These are phyloP conservation scores for Cryptophagus acutangulus DNA, from an alignment of 2,888 invertebrate genomes.

Conservation along the genomic window DNA sequence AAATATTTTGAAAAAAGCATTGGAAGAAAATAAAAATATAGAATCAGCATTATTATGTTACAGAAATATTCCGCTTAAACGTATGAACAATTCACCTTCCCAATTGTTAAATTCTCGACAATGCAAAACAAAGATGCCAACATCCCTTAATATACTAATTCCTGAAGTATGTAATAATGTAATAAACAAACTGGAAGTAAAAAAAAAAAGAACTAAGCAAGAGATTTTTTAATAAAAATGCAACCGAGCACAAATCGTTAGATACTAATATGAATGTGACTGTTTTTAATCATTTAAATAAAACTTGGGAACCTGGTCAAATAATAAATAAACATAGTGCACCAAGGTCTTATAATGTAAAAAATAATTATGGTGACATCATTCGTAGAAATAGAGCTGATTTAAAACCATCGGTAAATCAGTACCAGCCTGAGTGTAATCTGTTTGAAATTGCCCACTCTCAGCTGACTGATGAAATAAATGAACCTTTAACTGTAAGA, in stretches of 20 bases:
- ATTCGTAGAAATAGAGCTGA: background rate
- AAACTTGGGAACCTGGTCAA: constrained; percentile 12
- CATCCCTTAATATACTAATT: constrained; percentile 6
- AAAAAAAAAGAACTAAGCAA: constrained; percentile 13
- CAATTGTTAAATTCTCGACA: constrained; percentile 16
- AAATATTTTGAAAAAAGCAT: constrained; percentile 12
- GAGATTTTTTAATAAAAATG: constrained; percentile 14
- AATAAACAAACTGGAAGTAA: constrained; percentile 11
- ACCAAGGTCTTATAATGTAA: background rate
- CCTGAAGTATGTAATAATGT: constrained; percentile 11
- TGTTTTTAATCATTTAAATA: constrained; percentile 15
- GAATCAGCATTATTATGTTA: constrained; percentile 19
- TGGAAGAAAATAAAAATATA: constrained; percentile 13
- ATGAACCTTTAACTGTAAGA: too few species aligned
- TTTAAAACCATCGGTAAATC: background rate
- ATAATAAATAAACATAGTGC: constrained; percentile 10
- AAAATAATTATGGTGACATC: background rate
- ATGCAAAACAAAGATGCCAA: constrained; percentile 20
- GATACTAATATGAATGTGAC: constrained; percentile 9
- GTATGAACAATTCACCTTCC: constrained; percentile 15
- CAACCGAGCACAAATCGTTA: constrained; percentile 9
- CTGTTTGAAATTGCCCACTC: too few species aligned
- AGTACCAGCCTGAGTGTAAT: too few species aligned
- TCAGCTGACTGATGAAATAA: too few species aligned
- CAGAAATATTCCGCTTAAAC: constrained; percentile 21